Base-by-base conservation (phyloP, 2,797 vertebrate species). In the Anguilla pacifica region DNA sequence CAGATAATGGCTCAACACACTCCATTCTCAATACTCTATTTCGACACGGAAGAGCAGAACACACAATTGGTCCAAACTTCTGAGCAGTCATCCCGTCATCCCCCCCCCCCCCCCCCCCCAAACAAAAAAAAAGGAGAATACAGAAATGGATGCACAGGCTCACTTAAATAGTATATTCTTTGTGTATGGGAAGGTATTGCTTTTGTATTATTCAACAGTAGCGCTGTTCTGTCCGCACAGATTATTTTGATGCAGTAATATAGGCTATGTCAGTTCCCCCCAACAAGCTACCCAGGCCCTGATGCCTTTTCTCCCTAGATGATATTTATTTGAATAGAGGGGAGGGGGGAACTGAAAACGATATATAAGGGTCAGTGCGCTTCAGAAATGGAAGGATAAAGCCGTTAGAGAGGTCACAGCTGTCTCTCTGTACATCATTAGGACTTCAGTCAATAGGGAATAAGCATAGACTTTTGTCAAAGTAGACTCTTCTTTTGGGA, bases 141-240 rank as follows among this genome's bases (percentile, higher is more conserved):
- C 15, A 31, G 35, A 74, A 88, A 83, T 89, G 25, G 84, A 85
- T 81, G 84, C 72, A 46, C 70, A 79, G 59, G 59, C 83, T 28
- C 67, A 74, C 39, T 74, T 53, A 57, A 74, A 83, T 81, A 89
- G 22, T 84, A 51, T 89, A 9, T 43, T 43, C 43, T 87, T 85
- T 67, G 49, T 86, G 49, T 82, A 55, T 39, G 43, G 35, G 67
- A 85, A 74, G 53, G 46, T 28, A 35, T 25, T 64, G 82, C 86
- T 87, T 86, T 85, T 85, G 83, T 90, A 87, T 55, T 87, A 74
- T 84, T 74, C 87, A 74, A 51, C 39, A 72, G 61, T 51, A 87
- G 64, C 61, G 10, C 35, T 59, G 61, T 46, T 57, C 39, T 59
- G 31, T 83, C n/a, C 25, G 79, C 72, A 86, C 85, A 35, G 22